Evolutionary conservation across 2,888 invertebrate genomes (phyloP), one percentile per base, ranked within the genome.

Genomic region (Drosophila histrio): DNA sequence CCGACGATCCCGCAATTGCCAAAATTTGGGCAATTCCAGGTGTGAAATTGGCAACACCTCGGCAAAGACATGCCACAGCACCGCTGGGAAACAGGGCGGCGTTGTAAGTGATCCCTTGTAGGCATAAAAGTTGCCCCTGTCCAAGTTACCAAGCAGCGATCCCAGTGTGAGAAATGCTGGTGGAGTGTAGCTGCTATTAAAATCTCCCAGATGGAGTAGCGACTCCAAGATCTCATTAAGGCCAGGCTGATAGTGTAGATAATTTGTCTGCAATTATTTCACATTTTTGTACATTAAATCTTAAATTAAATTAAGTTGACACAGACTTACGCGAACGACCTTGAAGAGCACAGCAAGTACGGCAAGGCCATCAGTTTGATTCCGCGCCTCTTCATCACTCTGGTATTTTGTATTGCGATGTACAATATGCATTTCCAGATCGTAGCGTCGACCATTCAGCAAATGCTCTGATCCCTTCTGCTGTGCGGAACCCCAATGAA

Each of bases 401-500:
- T 94, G 87, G 78, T 93, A 94, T 76, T 94, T 94, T 81, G 91
- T 93, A 21, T 93, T 93, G 78, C 93, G 93, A 88, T 95, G 95
- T 0, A 96, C 95, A 21, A 95, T 92, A 87, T 96, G 95, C 79
- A 94, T 91, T 90, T 95, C 95, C 58, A 94, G 83, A 6, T 94
- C 93, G 74, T 92, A 93, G 50, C 94, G 94, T n/a, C 65, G 68
- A 2, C 88, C 84, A 60, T 91, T 87, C 0, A 91, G 65, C 19
- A 79, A 26, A 36, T 91, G 90, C 43, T 91, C 91, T 0, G 96
- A 95, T 8, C 96, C 96, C 26, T 94, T 93, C 87, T 94, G 93
- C 90, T 95, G 94, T 79, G 93, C 93, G 69, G 94, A 94, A 1
- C 94, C 92, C 96, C 96, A 96, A 90, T 96, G 96, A 91, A 96